These are phyloP conservation scores for Oxyscelio sp. DNA, from an alignment of 2,888 invertebrate genomes.

Conservation along the genomic window DNA sequence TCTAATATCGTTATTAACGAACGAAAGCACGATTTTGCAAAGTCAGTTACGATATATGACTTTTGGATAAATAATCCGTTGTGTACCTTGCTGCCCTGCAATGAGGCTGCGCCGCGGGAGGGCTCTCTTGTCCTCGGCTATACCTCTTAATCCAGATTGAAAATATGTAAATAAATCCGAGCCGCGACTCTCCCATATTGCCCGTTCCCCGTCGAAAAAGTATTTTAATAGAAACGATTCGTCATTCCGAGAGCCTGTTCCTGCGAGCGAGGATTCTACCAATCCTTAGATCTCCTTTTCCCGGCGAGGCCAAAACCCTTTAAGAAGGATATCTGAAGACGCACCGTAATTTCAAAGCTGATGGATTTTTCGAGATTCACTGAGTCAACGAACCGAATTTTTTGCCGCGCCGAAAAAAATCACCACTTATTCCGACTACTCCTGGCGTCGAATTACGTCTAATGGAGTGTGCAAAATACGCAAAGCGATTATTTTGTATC, in stretches of 20 bases:
- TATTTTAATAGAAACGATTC: constrained; percentile 88
- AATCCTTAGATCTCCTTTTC: constrained; percentile 74
- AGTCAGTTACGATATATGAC: constrained; percentile 72
- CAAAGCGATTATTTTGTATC: too few relatives aligned
- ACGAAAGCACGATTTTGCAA: constrained; percentile 65
- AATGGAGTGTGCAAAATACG: too few relatives aligned
- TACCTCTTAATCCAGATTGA: constrained; percentile 88
- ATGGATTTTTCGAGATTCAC: constrained; percentile 67
- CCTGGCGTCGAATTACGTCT: background rate
- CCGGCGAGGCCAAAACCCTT: constrained; percentile 67
- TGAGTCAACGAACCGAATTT: constrained; percentile 61
- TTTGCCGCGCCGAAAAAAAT: constrained; percentile 27
- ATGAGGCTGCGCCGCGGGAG: constrained; percentile 67
- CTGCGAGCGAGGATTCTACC: constrained; percentile 74
- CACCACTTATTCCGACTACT: background rate
- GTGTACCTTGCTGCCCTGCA: constrained; percentile 42
- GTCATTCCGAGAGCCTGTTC: constrained; percentile 82
- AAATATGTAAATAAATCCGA: constrained; percentile 88
- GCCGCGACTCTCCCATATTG: constrained; percentile 83
- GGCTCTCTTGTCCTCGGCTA: constrained; percentile 79
- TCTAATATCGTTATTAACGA: constrained; percentile 72
- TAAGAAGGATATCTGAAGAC: constrained; percentile 61
- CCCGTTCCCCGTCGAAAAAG: constrained; percentile 88
- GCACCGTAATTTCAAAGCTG: constrained; percentile 57
- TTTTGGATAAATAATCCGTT: constrained; percentile 69